Base-by-base conservation (phyloP, 2,797 vertebrate genomes). In the Acridotheres tristis region DNA sequence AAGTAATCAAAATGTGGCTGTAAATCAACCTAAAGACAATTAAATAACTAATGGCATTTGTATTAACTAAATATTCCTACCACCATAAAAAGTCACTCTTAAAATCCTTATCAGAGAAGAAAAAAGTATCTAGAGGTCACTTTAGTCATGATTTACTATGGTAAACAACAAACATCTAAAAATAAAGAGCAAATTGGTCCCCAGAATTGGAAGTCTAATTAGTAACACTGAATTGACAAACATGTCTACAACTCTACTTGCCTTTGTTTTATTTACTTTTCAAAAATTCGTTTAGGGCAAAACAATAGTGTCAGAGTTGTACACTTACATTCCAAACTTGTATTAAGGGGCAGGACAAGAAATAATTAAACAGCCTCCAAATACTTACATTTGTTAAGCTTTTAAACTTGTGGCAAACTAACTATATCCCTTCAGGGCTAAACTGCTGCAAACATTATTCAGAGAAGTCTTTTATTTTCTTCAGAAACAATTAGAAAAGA, bases 401-500 rank as follows among this genome's bases (percentile, higher is more conserved):
- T 81, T 92, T 71, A 84, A 86, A 95, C 32, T 91, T 84, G n/a
- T 72, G 65, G 66, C 58, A 92, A 93, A 88, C 50, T 75, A 84
- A 92, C 51, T 27, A 50, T 23, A 91, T 21, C 10, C 78, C 87
- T 75, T 59, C 62, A 69, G 68, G 82, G 51, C 51, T 75, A 43
- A 91, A 87, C 38, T 77, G 48, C 21, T 80, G 50, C 45, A 92
- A 77, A 59, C 69, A 53, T 68, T 85, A 77, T 68, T 91, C 79
- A 84, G 40, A 91, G 23, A 92, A 95, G 38, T 40, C 22, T 62
- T 89, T 40, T 36, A 45, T 87, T 92, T 90, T 75, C 43, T 88
- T 91, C 79, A 86, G 59, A 91, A 94, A 92, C 57, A 90, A 91
- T 78, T 75, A 54, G 72, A 94, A 94, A 82, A 85, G 5, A 69